Percentiles rank a stretch among this genome's conserved stretches.
These are phyloP conservation scores for Eumaeus atala DNA, from an alignment of 1,140 invertebrate species.

Conservation along the genomic window DNA sequence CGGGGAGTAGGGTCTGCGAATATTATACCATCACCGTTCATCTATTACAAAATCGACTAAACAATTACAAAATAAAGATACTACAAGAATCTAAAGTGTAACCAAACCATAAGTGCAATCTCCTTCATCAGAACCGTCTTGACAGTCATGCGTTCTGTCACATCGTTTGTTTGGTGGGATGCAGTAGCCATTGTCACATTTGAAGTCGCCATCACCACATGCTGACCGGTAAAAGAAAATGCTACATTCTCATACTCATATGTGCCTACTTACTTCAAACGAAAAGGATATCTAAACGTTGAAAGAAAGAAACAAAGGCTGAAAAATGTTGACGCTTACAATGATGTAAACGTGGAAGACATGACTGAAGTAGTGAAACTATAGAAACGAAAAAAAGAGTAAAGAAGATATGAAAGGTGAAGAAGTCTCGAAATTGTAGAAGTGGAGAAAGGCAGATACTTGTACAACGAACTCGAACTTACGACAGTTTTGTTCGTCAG, in stretches of 20 bases:
- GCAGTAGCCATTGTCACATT: conserved; percentile 80
- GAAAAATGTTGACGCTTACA: not conserved
- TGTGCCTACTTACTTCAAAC: conserved; percentile 9
- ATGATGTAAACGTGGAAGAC: not conserved
- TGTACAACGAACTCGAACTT: conserved; percentile 68
- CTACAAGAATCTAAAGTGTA: conserved; percentile 20
- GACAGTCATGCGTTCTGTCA: conserved; percentile 83
- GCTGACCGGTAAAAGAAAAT: conserved; percentile 59
- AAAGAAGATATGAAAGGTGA: conserved; percentile 11
- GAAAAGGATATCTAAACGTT: conserved; percentile 13
- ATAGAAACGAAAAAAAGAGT: conserved; percentile 11
- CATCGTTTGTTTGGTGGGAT: conserved; percentile 82
- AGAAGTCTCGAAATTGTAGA: conserved; percentile 19
- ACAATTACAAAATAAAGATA: conserved; percentile 12
- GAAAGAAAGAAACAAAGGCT: conserved; percentile 12
- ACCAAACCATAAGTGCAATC: conserved; percentile 75
- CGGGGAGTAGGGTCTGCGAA: conserved; percentile 7
- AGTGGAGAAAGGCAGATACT: conserved; percentile 19
- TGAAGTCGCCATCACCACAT: conserved; percentile 73
- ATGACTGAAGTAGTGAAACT: not conserved
- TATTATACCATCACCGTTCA: conserved; percentile 8
- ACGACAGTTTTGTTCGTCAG: conserved; percentile 84
- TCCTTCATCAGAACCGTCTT: conserved; percentile 86
- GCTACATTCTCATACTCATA: conserved; percentile 28
- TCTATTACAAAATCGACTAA: not conserved